A percentile compares a stretch with the other conserved stretches of the same genome.
Evolutionary conservation across 2,113 vertebrate species (phyloP).

Genomic region (Notechis scutatus): DNA sequence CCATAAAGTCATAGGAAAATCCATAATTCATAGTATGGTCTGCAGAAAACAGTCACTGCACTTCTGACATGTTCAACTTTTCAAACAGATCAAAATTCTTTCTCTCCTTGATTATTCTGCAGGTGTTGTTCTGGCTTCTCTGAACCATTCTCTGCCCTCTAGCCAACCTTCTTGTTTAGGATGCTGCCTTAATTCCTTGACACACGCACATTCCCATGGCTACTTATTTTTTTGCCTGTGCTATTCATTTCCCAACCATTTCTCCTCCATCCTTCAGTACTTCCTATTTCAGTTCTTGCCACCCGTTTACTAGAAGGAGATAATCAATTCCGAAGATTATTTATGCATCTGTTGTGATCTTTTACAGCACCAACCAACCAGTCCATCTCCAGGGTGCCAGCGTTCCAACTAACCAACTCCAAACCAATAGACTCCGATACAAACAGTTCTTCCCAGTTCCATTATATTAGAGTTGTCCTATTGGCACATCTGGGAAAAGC

Average conservation of each 20-base stretch:
- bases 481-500: no score
- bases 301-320: neutral
- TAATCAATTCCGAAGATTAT: neutral
- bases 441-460: no score
- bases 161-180: constrained; percentile 3
- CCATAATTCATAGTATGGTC: neutral
- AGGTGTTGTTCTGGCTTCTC: neutral
- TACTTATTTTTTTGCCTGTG: constrained; percentile 18
- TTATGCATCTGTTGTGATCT: neutral
- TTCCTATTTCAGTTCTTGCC: neutral
- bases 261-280: neutral
- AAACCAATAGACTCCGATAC: no score
- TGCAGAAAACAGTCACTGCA: neutral
- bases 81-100: neutral
- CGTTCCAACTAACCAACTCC: no score
- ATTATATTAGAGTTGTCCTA: no score
- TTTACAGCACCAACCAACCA: neutral
- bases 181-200: constrained; percentile 16
- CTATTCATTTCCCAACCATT: neutral
- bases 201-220: neutral
- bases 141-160: neutral
- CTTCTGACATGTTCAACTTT: neutral
- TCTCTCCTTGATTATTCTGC: constrained; percentile 16
- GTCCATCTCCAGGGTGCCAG: neutral
- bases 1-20: neutral